These are phyloP conservation scores for Hyposmocoma kahamanoa DNA, from an alignment of 1,140 invertebrate genomes.

Conservation along the genomic window DNA sequence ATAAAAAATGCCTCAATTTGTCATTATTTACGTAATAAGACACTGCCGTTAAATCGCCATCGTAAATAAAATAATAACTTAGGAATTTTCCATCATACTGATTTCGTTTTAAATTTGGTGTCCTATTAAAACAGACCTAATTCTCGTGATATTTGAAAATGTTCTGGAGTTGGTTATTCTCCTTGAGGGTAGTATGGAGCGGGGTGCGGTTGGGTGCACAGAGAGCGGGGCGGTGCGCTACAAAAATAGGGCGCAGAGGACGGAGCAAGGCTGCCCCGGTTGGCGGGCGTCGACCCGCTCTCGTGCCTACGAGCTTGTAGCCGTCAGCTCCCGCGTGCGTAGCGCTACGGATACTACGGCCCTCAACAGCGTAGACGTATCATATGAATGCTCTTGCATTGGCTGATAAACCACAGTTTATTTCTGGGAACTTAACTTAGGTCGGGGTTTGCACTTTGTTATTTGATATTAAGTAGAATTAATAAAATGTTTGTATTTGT, in stretches of 20 bases:
- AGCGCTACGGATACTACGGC: not conserved
- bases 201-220: conserved; percentile 19
- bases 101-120: not conserved
- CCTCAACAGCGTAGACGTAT: not conserved
- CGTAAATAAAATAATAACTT: not conserved
- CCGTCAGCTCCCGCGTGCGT: not conserved
- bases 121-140: not conserved
- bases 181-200: conserved; percentile 36
- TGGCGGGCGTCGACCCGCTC: conserved; percentile 59
- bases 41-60: no score
- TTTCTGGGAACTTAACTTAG: no score
- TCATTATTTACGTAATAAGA: no score
- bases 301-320: conserved; percentile 16
- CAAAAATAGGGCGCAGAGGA: conserved; percentile 72
- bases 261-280: conserved; percentile 71
- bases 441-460: no score
- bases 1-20: no score
- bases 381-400: no score
- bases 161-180: conserved; percentile 43
- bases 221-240: conserved; percentile 49
- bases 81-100: not conserved
- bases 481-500: no score
- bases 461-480: no score
- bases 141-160: conserved; percentile 24
- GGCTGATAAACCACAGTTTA: no score